A percentile compares a stretch with the other conserved stretches of the same genome.
Conservation (phyloP, 2,113 vertebrate genomes). For the Xiphophorus couchianus region DNA sequence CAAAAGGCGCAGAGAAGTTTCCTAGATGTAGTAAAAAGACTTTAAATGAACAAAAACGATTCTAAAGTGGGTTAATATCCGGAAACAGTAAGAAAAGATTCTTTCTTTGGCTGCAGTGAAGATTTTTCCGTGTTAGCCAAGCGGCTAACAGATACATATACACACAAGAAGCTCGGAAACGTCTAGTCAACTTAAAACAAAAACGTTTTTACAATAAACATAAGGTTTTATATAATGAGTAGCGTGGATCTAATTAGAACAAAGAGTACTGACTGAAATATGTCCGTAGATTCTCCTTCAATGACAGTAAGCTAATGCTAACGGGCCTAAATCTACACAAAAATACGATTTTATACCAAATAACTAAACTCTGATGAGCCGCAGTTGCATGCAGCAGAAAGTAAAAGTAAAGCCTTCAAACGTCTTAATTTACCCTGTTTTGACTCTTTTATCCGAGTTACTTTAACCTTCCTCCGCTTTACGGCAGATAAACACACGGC, state of each 20-base stretch:
- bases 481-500: slow-evolving; percentile 32
- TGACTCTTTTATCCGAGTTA: slow-evolving; percentile 1
- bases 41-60: too few species aligned
- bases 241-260: not conserved
- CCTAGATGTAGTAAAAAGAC: too few species aligned
- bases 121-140: not conserved
- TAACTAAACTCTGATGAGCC: fast-evolving
- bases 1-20: too few species aligned
- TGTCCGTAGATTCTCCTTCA: slow-evolving; percentile 4
- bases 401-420: fast-evolving
- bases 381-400: fast-evolving
- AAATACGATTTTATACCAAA: not conserved
- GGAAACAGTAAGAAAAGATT: not conserved
- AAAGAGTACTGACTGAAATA: not conserved
- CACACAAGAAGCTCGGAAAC: not conserved
- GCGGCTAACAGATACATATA: not conserved
- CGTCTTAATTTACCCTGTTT: slow-evolving; percentile 58
- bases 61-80: not conserved
- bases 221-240: not conserved
- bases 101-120: too few species aligned
- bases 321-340: fast-evolving
- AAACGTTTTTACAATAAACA: not conserved
- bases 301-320: slow-evolving; percentile 36
- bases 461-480: slow-evolving; percentile 79
- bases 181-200: fast-evolving